Base-by-base conservation (phyloP, 2,888 invertebrate genomes). In the Arctia plantaginis region DNA sequence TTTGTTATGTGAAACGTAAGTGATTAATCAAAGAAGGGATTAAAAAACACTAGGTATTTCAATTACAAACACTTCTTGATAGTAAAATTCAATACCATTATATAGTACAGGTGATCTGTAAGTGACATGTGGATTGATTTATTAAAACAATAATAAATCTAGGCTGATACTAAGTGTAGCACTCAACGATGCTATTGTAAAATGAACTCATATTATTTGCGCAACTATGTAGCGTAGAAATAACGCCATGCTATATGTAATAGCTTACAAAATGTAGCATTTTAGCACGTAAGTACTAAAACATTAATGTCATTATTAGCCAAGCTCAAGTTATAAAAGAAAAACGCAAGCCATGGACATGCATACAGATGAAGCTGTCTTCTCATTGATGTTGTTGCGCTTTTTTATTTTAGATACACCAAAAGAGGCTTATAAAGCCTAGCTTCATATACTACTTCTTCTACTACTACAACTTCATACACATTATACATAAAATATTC, bases 341-440 rank as follows among this genome's bases (percentile, higher is more conserved):
- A 75, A 71, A 74, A 72, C 66, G 33, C 39, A 18, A 66, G 65
- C 69, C 66, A 72, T 78, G 81, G 35, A 41, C 27, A 0, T 23
- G 81, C 81, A 82, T 81, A 73, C 55, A 39, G 66, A 79, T 75
- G 69, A 69, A 30, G 3, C n/a, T 55, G 18, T 55, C 55, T 35
- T n/a, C 51, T 55, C 35, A 8, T 55, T 69, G 55, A 69, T n/a
- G 55, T 55, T 55, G 55, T 69, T 69, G 55, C 69, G 35, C 33
- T 69, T 69, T 69, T 18, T n/a, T 55, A 69, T 18, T 10, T 39
- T 12, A 39, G 55, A 69, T 55, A 69, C 18, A 47, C n/a, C 8
- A 55, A 33, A n/a, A 10, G 30, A 62, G 35, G 18, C 62, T 27
- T 62, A 30, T 30, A 30, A 30, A 55, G n/a, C 12, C 23, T 12